Evolutionary conservation across 2,113 vertebrate genomes (phyloP).

Genomic region (Saccopteryx leptura): DNA sequence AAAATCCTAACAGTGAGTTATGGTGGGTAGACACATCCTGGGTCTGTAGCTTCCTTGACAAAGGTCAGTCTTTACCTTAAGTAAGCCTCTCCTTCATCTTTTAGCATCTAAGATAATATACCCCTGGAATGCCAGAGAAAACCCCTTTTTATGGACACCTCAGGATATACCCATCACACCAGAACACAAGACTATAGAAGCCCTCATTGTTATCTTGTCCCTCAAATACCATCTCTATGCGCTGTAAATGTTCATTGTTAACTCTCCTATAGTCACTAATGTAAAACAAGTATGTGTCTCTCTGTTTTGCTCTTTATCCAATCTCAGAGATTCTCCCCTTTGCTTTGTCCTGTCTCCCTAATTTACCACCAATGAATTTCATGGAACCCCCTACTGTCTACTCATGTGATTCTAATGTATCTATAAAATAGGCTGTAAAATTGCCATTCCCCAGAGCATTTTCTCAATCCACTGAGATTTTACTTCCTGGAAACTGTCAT

Average conservation of each 20-base stretch:
- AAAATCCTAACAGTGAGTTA: neutral
- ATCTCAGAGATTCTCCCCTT: neutral
- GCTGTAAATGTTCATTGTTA: neutral
- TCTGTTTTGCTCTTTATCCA: too few relatives aligned
- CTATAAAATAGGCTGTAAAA: too few relatives aligned
- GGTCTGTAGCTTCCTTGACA: neutral
- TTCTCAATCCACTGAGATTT: too few relatives aligned
- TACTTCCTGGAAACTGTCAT: neutral
- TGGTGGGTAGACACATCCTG: neutral
- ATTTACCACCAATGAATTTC: neutral
- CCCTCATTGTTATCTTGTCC: neutral
- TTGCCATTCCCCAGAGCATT: too few relatives aligned
- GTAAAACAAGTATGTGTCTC: too few relatives aligned
- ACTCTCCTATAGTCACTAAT: too few relatives aligned
- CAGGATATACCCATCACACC: neutral
- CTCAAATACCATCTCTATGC: neutral
- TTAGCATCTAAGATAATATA: neutral
- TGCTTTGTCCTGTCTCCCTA: neutral
- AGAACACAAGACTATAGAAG: neutral
- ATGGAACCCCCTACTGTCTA: too few relatives aligned
- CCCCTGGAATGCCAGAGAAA: too few relatives aligned
- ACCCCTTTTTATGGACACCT: too few relatives aligned
- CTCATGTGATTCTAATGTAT: too few relatives aligned
- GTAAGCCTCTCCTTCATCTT: neutral
- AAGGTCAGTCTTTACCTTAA: neutral